phyloP scores from a whole-genome alignment of 1,140 invertebrate genomes.

The Scaptodrosophila lebanonensis region DNA sequence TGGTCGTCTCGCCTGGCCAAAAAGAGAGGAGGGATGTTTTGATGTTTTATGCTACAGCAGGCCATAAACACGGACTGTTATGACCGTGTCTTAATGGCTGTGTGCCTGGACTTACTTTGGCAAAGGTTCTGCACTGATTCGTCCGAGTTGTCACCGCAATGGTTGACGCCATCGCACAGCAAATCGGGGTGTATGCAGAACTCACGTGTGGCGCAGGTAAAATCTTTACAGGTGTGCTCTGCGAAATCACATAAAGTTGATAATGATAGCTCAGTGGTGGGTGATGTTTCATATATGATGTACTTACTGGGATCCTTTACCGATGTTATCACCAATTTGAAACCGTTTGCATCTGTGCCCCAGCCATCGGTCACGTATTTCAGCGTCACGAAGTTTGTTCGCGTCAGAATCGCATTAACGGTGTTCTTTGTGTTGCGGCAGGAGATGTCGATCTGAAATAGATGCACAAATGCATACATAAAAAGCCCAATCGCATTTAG shows the following conservation, averaged over 20 bases:
- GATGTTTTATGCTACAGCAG: no score
- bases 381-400: slow-evolving; percentile 94
- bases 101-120: slow-evolving; percentile 82
- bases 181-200: slow-evolving; percentile 94
- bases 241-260: slow-evolving; percentile 68
- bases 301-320: slow-evolving; percentile 94
- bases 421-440: slow-evolving; percentile 92
- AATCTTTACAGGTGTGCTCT: slow-evolving; percentile 93
- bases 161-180: slow-evolving; percentile 92
- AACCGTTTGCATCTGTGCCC: slow-evolving; percentile 93
- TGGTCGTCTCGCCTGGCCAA: slow-evolving; percentile 83
- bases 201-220: slow-evolving; percentile 88
- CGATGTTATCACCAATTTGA: slow-evolving; percentile 94
- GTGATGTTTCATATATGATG: background rate
- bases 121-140: slow-evolving; percentile 89
- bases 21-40: slow-evolving; percentile 13
- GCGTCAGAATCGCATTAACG: slow-evolving; percentile 91
- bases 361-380: slow-evolving; percentile 95
- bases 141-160: slow-evolving; percentile 94
- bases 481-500: slow-evolving; percentile 9
- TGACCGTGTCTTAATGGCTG: background rate
- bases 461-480: slow-evolving; percentile 4
- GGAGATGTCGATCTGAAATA: slow-evolving; percentile 88
- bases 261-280: background rate
- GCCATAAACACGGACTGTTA: background rate